Evolutionary conservation across 2,113 vertebrate species (phyloP), one percentile per base, ranked within the genome.

Genomic region (Scomber japonicus): DNA sequence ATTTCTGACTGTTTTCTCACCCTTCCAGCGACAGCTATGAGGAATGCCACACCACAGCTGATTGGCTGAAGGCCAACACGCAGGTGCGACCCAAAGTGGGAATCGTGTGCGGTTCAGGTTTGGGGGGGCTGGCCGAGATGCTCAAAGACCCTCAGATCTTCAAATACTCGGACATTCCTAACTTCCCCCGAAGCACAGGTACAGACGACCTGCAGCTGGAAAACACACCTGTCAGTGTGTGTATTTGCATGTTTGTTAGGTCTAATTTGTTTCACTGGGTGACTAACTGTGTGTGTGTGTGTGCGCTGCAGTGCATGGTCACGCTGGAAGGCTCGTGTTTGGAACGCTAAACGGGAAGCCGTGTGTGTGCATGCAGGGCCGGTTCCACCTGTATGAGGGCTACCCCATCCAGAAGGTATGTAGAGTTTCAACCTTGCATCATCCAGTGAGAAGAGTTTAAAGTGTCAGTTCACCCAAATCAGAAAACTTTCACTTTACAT

Each of bases 351-450:
- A 93, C 0, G 96, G 95, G 4, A 96, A 92, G 75, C 79, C 92
- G 2, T 98, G 97, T 2, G 96, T 98, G 62, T 96, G 97, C 86
- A 99, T 99, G 98, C 96, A 98, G 88, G 98, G 97, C 27, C 94
- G 98, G 6, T 99, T 97, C 90, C 97, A 99, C 84, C 80, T 89
- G 10, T 99, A 99, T 0, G 97, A 99, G 77, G 97, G 97, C 2
- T 95, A 97, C 82, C 81, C 97, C 0, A 57, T 96, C 69, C 95
- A 96, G 91, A 95, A 91, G 96, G 97, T 98, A 91, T 49, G 80
- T 49, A 2, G 2, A 11, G 0, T 14, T 63, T 3, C 30, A 46
- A 61, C 3, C 3, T 24, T 19, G 31, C 27, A 5, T 3, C 46
- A 14, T 11, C 13, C 45, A 51, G 5, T 49, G 1, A 0, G 9